Base-by-base conservation (phyloP, 2,113 vertebrate genomes). In the Lepidothrix coronata region DNA sequence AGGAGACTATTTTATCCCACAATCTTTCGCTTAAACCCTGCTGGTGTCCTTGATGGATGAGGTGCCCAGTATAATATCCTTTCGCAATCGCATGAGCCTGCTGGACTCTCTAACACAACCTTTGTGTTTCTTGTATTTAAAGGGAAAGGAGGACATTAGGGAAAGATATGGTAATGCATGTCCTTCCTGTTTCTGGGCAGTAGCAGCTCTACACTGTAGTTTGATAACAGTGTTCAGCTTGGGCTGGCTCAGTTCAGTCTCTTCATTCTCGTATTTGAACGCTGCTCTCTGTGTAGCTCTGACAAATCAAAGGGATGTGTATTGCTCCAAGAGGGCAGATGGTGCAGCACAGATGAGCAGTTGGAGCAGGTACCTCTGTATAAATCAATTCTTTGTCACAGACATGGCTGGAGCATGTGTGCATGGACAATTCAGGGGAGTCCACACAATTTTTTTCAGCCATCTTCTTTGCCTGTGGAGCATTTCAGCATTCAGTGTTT, bases 11-110 rank as follows among this genome's bases (percentile, higher is more conserved):
- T 94, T 95, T 90, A 96, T 86, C 85, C 55, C 43, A 54, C 63
- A 78, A 85, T 94, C 91, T 94, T 72, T 85, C 35, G 55, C 70
- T 88, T 85, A 79, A 91, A 85, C 33, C 41, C 59, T 85, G 28
- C 58, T 93, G 62, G 46, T 85, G 41, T 83, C 78, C 82, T 89
- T 97, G 95, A 96, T 71, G 63, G 67, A 96, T 94, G 85, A 83
- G 33, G 65, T 94, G 71, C 46, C 78, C 78, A 37, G 11, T 51
- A 48, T 66, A 76, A 76, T 75, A 94, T 89, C 68, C 83, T 94
- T 90, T 61, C 1, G 8, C 61, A 92, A 78, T 73, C 54, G 43
- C 70, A 39, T 11, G 43, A 92, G 44, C 25, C 73, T 87, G 41
- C 83, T 84, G 73, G 46, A 85, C 54, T 87, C 67, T 51, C 54